A percentile compares a stretch with the other conserved stretches of the same genome.
phyloP scores from a whole-genome alignment of 2,797 vertebrate species.

The Eulemur rubriventer region DNA sequence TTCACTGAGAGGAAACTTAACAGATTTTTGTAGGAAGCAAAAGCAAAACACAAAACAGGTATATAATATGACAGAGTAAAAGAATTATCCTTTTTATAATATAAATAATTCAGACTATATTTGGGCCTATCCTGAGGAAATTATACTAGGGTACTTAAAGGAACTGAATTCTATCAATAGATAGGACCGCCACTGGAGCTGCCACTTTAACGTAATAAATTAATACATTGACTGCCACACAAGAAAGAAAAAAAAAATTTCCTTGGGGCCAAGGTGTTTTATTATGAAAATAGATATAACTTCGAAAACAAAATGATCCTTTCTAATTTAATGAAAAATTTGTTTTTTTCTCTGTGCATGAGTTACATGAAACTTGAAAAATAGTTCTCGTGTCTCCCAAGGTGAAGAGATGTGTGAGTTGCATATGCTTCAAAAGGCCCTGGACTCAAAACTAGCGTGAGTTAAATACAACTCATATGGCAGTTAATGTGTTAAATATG shows the following conservation, averaged over 20 bases:
- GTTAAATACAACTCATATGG: too few species aligned
- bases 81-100: neutral
- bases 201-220: neutral
- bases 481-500: neutral
- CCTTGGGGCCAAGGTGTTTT: too few species aligned
- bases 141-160: neutral
- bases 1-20: neutral
- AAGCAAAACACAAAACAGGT: constrained; percentile 19
- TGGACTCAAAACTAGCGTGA: too few species aligned
- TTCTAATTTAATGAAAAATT: too few species aligned
- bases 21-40: neutral
- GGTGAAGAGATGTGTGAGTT: too few species aligned
- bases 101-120: neutral
- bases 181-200: neutral
- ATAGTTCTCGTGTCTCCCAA: too few species aligned
- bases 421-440: too few species aligned
- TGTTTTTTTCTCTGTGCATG: too few species aligned
- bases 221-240: neutral
- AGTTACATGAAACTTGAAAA: too few species aligned
- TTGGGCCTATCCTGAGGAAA: neutral
- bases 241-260: too few species aligned
- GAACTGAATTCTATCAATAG: neutral
- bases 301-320: too few species aligned
- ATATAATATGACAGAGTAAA: neutral
- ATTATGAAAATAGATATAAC: too few species aligned